Evolutionary conservation across 2,797 vertebrate genomes (phyloP).

Genomic region (Todus mexicanus): DNA sequence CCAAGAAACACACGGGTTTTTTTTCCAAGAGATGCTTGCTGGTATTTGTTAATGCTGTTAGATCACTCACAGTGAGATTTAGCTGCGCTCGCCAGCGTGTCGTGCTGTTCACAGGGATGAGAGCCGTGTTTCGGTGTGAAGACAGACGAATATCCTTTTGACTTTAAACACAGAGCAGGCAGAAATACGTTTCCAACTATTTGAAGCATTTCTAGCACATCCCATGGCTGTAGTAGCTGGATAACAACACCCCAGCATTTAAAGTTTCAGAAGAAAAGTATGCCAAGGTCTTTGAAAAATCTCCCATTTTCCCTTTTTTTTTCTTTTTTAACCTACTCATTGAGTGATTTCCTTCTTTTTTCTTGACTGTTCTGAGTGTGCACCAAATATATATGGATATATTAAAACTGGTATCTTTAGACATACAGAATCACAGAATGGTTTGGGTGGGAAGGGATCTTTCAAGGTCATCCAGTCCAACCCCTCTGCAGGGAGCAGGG

Average conservation of each 20-base stretch:
- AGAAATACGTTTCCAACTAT: not conserved
- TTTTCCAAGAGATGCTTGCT: not conserved
- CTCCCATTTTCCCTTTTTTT: not conserved
- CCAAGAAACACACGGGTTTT: not conserved
- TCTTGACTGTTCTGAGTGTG: not conserved
- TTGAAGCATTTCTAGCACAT: slow-evolving; percentile 6
- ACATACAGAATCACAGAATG: too few species aligned
- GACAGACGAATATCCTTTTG: not conserved
- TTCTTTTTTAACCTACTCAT: not conserved
- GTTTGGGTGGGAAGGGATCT: too few species aligned
- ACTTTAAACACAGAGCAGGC: not conserved
- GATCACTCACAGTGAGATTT: not conserved
- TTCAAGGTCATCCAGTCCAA: too few species aligned
- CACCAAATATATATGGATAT: not conserved
- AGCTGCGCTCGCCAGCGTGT: not conserved
- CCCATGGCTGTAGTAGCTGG: not conserved
- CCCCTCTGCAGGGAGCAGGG: too few species aligned
- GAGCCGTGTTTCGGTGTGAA: not conserved
- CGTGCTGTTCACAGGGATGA: not conserved
- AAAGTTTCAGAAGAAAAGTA: not conserved
- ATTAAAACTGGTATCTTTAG: not conserved
- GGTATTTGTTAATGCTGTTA: not conserved
- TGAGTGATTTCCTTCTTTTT: not conserved
- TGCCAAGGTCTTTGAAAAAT: slow-evolving; percentile 4
- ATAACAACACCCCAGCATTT: not conserved